Conservation (phyloP, 2,113 vertebrate species). For the Scalopus aquaticus region DNA sequence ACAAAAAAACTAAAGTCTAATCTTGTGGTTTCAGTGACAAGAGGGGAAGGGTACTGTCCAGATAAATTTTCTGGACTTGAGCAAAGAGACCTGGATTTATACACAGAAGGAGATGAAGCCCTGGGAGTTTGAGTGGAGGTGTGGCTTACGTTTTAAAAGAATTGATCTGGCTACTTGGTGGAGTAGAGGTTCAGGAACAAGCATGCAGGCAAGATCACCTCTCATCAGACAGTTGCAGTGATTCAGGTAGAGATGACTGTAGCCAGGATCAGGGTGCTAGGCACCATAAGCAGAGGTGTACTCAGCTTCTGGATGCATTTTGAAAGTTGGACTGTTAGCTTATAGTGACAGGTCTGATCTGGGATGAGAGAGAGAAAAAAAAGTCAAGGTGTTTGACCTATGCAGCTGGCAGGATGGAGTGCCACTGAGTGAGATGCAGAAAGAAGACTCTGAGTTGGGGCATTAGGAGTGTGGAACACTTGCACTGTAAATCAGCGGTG, state of each 20-base stretch:
- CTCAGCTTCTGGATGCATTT: neutral
- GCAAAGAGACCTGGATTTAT: neutral
- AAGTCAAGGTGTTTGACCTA: neutral
- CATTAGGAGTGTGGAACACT: neutral
- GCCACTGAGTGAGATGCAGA: neutral
- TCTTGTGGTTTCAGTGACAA: neutral
- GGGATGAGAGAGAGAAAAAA: neutral
- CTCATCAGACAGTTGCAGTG: neutral
- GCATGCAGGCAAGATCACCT: neutral
- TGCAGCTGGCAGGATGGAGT: neutral
- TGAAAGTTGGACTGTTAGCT: neutral
- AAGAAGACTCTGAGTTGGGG: neutral
- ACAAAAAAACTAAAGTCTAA: neutral
- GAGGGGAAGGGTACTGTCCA: neutral
- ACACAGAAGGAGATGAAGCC: neutral
- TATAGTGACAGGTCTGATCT: neutral
- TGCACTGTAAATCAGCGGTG: neutral
- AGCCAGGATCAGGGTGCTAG: no score
- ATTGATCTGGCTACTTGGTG: neutral
- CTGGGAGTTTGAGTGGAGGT: neutral
- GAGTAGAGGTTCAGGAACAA: no score
- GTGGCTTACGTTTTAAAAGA: neutral
- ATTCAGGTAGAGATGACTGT: neutral
- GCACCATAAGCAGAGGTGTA: rapidly evolving
- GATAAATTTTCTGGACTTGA: neutral